These are phyloP conservation scores for Metellina segmentata DNA, from an alignment of 2,888 invertebrate species.

Conservation along the genomic window DNA sequence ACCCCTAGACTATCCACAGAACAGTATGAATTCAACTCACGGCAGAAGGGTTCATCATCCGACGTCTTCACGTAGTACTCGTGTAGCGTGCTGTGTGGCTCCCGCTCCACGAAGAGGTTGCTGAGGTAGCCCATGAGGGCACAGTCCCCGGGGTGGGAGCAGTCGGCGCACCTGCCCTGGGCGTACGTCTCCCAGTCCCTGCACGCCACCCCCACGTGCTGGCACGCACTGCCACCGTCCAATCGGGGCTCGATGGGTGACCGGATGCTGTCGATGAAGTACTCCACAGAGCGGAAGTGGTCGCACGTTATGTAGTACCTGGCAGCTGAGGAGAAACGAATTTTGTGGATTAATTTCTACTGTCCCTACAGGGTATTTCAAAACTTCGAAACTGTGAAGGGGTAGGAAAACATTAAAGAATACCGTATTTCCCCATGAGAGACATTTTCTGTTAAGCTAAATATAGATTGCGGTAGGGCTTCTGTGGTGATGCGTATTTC, in stretches of 20 bases:
- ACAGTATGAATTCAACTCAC: conserved; percentile 29
- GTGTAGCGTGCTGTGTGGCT: not conserved
- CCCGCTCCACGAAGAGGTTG: not conserved
- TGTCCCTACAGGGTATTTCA: too few species aligned
- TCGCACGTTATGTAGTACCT: conserved; percentile 71
- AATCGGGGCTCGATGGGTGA: not conserved
- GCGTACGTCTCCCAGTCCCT: conserved; percentile 69
- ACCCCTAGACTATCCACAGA: not conserved
- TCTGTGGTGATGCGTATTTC: too few species aligned
- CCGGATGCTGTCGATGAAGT: conserved; percentile 80
- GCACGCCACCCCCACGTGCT: conserved; percentile 52
- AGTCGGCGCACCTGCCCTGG: conserved; percentile 64
- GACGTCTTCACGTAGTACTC: conserved; percentile 56
- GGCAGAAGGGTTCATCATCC: conserved; percentile 60
- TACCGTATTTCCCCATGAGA: too few species aligned
- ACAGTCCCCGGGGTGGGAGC: conserved; percentile 46
- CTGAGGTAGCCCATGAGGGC: conserved; percentile 65
- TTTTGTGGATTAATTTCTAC: too few species aligned
- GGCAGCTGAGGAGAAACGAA: conserved; percentile 6
- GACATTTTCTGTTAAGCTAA: too few species aligned
- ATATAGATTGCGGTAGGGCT: too few species aligned
- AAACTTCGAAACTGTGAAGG: too few species aligned
- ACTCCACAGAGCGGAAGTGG: conserved; percentile 67
- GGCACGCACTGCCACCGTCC: conserved; percentile 1
- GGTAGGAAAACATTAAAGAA: too few species aligned